Percentiles rank a stretch among this genome's conserved stretches.
phyloP scores from a whole-genome alignment of 2,113 vertebrate genomes.

The Colinus virginianus region DNA sequence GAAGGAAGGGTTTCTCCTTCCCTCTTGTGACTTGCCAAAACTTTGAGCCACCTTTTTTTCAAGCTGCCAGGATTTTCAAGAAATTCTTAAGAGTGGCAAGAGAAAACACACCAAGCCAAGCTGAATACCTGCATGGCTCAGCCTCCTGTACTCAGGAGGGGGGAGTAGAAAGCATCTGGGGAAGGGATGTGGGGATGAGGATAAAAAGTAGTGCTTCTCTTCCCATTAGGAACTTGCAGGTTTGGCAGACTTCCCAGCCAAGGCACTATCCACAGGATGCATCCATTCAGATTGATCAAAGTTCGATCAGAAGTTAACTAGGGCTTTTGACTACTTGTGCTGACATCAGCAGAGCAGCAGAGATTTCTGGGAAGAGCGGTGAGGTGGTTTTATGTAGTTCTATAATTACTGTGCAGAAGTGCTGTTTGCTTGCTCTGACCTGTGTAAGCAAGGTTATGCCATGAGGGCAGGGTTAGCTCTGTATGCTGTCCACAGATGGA shows the following conservation, averaged over 20 bases:
- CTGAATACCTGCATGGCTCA: neutral
- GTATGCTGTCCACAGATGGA: accelerated
- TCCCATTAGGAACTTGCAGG: neutral
- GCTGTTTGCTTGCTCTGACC: neutral
- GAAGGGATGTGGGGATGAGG: neutral
- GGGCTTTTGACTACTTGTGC: neutral
- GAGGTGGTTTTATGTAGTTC: neutral
- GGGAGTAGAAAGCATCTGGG: neutral
- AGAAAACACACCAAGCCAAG: neutral
- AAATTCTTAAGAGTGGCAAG: neutral
- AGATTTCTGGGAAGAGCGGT: neutral
- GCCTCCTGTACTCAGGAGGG: neutral
- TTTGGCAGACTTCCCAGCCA: constrained; percentile 23
- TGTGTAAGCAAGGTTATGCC: neutral
- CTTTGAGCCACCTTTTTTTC: neutral
- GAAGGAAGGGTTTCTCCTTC: neutral
- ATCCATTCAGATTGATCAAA: constrained; percentile 47
- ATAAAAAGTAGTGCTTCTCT: neutral
- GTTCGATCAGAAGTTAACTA: constrained; percentile 43
- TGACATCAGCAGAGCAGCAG: neutral
- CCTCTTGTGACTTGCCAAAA: neutral
- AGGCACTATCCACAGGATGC: neutral
- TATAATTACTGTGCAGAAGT: accelerated
- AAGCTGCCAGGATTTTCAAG: neutral
- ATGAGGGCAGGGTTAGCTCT: accelerated